Percentiles rank a stretch among this genome's conserved stretches.
Conservation (phyloP, 2,888 invertebrate genomes). For the Artemia sinica region DNA sequence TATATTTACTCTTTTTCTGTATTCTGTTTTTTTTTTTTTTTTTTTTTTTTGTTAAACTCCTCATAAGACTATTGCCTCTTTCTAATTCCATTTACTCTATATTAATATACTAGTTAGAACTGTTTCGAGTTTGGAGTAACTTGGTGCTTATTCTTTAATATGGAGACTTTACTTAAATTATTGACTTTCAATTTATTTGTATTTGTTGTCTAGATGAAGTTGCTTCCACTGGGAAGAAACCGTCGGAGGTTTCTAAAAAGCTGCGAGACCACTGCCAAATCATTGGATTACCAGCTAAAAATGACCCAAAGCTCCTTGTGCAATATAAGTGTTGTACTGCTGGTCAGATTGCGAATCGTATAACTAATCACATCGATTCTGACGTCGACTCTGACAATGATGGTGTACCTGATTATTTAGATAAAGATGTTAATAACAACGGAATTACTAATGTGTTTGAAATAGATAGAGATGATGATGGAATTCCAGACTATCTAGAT, state of each 20-base stretch:
- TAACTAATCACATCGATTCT: conserved; percentile 20
- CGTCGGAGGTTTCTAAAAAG: background rate
- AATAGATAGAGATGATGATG: conserved; percentile 24
- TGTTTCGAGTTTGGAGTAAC: too few species aligned
- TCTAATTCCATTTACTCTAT: too few species aligned
- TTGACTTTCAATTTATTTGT: too few species aligned
- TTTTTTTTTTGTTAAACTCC: too few species aligned
- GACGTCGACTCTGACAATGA: background rate
- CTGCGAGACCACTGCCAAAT: conserved; percentile 17
- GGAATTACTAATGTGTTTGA: conserved; percentile 10
- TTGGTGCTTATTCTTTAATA: too few species aligned
- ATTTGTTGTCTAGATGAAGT: background rate
- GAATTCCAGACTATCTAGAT: conserved; percentile 21
- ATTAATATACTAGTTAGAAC: too few species aligned
- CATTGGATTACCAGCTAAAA: conserved; percentile 18
- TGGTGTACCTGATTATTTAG: background rate
- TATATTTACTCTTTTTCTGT: too few species aligned
- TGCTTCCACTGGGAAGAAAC: background rate
- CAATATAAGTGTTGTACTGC: conserved; percentile 20
- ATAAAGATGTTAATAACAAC: background rate
- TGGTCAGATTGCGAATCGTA: background rate
- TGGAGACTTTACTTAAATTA: too few species aligned
- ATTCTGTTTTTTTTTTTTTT: too few species aligned
- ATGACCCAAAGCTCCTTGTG: conserved; percentile 19
- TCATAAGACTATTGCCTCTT: too few species aligned